A percentile compares a stretch with the other conserved stretches of the same genome.
These are phyloP conservation scores for Luffia ferchaultella DNA, from an alignment of 2,888 invertebrate genomes.

Conservation along the genomic window DNA sequence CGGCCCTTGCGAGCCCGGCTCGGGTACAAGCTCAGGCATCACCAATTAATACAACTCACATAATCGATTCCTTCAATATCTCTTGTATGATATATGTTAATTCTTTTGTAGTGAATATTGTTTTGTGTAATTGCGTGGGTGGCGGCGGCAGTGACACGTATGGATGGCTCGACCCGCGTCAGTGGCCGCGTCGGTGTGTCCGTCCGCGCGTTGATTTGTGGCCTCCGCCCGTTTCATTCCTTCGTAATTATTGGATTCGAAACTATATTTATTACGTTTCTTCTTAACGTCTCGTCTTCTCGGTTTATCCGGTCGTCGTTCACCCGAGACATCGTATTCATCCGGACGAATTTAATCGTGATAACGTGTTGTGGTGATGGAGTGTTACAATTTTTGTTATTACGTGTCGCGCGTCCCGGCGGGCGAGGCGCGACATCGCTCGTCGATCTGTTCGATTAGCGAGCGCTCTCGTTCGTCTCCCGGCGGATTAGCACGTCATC, in stretches of 20 bases:
- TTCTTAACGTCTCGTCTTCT: conserved; percentile 37
- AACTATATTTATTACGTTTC: conserved; percentile 58
- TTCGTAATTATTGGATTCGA: conserved; percentile 62
- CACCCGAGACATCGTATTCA: conserved; percentile 37
- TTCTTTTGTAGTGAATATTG: conserved; percentile 58
- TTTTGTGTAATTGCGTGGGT: conserved; percentile 64
- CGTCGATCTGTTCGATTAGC: not conserved
- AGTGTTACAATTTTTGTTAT: not conserved
- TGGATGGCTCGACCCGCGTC: conserved; percentile 51
- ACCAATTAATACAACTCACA: conserved; percentile 64
- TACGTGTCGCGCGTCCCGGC: conserved; percentile 17
- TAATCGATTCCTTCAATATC: conserved; percentile 66
- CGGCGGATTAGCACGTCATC: conserved; percentile 55
- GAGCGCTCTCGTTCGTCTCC: conserved; percentile 31
- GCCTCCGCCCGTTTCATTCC: conserved; percentile 54
- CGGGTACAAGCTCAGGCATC: conserved; percentile 24
- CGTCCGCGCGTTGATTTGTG: conserved; percentile 61
- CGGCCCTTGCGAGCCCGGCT: not conserved
- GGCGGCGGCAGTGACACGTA: conserved; percentile 63
- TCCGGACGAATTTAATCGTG: conserved; percentile 21
- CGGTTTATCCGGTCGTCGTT: conserved; percentile 56
- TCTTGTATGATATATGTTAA: conserved; percentile 62
- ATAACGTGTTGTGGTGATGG: conserved; percentile 19
- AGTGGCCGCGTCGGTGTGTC: conserved; percentile 43
- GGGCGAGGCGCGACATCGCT: not conserved